Evolutionary conservation across 2,888 invertebrate genomes (phyloP), one percentile per base, ranked within the genome.

Genomic region (Pammene fasciana): DNA sequence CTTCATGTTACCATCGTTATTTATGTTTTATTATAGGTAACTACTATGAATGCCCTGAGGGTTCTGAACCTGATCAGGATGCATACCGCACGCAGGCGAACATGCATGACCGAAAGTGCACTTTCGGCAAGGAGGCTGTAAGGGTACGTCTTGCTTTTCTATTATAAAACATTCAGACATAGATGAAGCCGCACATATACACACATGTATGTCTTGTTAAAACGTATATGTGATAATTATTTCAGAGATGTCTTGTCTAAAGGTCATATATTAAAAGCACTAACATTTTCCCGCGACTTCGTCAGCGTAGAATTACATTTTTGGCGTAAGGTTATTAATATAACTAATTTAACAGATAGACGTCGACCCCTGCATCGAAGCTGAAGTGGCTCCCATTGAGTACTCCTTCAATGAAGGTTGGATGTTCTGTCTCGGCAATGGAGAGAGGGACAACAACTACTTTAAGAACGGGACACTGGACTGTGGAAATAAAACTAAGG

Each of bases 361-460:
- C 0, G 78, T 90, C 0, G 92, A 92, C 70, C 88, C 92, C 0
- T 92, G 92, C 65, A 89, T 92, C 43, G 92, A 92, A 78, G 91
- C 90, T n/a, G 92, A 92, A 76, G 80, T 86, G 13, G 90, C 92
- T 0, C 90, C 91, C 0, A 89, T 91, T 68, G 92, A 92, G 72
- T 92, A 88, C 67, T 92, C 92, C 0, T 92, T 89, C 72, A 84
- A 88, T 59, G 92, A 92, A 76, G 92, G 92, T 7, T 92, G 92
- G 92, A 89, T 89, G 90, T 92, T 92, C 74, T 92, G 92, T 71
- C 83, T 92, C 13, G 92, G 92, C 0, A 89, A 86, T 72, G 92
- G 91, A 4, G 92, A 92, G 50, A 82, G 92, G 65, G 92, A 92
- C 72, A 89, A 87, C 64, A 91, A 89, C 74, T 92, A 92, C 72